Evolutionary conservation across 1,140 invertebrate species (phyloP).

Genomic region (Panulirus ornatus): DNA sequence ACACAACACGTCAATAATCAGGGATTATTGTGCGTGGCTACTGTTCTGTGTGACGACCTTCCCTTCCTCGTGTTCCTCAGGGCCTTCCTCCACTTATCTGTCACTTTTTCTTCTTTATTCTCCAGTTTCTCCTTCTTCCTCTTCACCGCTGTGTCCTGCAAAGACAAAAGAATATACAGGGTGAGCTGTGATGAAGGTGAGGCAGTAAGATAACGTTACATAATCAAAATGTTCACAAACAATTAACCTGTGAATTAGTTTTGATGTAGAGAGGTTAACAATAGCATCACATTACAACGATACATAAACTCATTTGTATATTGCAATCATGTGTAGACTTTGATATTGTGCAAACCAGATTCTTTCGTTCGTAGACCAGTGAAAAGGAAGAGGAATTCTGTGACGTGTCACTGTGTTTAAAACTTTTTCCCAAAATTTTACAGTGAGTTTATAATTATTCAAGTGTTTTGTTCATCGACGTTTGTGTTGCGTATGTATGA

Average conservation of each 20-base stretch:
- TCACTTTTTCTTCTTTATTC: neutral
- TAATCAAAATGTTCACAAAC: neutral
- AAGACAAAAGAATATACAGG: neutral
- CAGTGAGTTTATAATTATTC: too few relatives aligned
- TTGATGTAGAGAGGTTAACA: neutral
- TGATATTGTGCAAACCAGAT: too few relatives aligned
- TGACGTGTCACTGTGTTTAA: too few relatives aligned
- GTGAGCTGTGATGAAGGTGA: too few relatives aligned
- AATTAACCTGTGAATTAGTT: neutral
- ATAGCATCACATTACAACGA: neutral
- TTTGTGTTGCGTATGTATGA: too few relatives aligned
- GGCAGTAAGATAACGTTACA: neutral
- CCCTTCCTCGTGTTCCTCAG: neutral
- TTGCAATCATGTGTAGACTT: too few relatives aligned
- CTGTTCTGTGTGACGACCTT: too few relatives aligned
- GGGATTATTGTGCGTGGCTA: conserved; percentile 57
- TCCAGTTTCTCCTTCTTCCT: neutral
- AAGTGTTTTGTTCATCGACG: too few relatives aligned
- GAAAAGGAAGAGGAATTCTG: too few relatives aligned
- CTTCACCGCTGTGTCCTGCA: neutral
- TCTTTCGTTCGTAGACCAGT: too few relatives aligned
- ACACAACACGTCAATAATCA: conserved; percentile 55
- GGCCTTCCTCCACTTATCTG: neutral
- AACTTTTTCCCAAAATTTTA: too few relatives aligned
- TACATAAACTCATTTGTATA: neutral